Conservation (phyloP, 2,113 vertebrate species). For the Lamprotornis superbus region DNA sequence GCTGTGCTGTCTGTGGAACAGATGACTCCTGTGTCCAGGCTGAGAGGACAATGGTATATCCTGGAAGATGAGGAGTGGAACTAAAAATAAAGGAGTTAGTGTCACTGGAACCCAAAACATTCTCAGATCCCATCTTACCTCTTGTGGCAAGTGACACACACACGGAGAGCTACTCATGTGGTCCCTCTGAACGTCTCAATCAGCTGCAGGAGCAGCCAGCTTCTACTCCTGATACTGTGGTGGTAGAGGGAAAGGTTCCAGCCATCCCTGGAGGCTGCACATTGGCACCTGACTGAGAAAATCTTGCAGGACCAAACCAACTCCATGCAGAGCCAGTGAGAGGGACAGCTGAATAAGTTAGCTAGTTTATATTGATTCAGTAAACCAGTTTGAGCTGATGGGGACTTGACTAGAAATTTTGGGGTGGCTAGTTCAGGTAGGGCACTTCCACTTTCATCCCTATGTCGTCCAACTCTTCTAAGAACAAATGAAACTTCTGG, state of each 20-base stretch:
- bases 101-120: neutral
- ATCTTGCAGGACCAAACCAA: neutral
- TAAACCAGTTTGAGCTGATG: neutral
- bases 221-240: rapidly evolving
- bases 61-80: neutral
- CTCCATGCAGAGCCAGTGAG: neutral
- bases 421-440: neutral
- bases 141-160: neutral
- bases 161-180: rapidly evolving
- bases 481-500: neutral
- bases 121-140: neutral
- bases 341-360: neutral
- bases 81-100: neutral
- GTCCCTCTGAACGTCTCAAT: neutral
- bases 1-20: neutral
- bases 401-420: neutral
- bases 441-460: neutral
- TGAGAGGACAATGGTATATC: neutral
- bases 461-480: neutral
- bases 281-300: neutral
- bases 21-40: neutral
- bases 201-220: neutral
- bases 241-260: too few species aligned
- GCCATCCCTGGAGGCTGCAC: neutral
- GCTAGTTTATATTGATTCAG: neutral